Evolutionary conservation across 2,797 vertebrate genomes (phyloP).

Genomic region (Danio choprae): DNA sequence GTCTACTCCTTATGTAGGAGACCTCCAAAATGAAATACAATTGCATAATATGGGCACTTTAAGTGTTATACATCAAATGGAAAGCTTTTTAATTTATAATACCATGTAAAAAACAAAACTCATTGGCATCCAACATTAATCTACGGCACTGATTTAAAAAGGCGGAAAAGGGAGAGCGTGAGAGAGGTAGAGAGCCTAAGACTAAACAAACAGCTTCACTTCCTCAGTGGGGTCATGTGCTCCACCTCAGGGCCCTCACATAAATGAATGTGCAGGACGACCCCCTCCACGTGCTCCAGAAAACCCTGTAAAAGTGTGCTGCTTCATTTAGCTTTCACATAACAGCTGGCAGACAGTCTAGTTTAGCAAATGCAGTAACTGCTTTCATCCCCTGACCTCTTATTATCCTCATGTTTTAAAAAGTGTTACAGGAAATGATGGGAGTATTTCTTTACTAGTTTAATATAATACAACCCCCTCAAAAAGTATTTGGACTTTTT

Average conservation of each 20-base stretch:
- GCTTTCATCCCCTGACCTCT: conserved; percentile 7
- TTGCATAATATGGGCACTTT: too few species aligned
- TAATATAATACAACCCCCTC: background rate
- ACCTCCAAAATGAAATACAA: too few species aligned
- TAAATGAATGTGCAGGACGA: conserved; percentile 32
- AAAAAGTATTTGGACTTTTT: too few species aligned
- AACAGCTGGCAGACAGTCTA: conserved; percentile 3
- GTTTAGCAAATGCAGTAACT: conserved; percentile 11
- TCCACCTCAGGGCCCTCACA: conserved; percentile 28
- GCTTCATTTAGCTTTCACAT: conserved; percentile 30
- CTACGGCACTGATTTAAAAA: background rate
- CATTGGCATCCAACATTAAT: background rate
- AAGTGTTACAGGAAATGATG: background rate
- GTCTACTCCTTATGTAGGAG: too few species aligned
- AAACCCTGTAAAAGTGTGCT: conserved; percentile 39
- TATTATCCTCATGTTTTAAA: background rate
- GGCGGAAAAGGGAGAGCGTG: background rate
- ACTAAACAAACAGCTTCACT: conserved; percentile 43
- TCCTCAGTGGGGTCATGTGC: conserved; percentile 33
- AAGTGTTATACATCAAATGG: too few species aligned
- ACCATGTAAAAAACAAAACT: background rate
- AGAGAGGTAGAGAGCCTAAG: background rate
- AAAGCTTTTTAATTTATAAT: background rate
- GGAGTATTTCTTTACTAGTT: background rate
- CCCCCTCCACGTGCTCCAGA: conserved; percentile 18